Base-by-base conservation (phyloP, 2,797 vertebrate genomes). In the Bradypus variegatus region DNA sequence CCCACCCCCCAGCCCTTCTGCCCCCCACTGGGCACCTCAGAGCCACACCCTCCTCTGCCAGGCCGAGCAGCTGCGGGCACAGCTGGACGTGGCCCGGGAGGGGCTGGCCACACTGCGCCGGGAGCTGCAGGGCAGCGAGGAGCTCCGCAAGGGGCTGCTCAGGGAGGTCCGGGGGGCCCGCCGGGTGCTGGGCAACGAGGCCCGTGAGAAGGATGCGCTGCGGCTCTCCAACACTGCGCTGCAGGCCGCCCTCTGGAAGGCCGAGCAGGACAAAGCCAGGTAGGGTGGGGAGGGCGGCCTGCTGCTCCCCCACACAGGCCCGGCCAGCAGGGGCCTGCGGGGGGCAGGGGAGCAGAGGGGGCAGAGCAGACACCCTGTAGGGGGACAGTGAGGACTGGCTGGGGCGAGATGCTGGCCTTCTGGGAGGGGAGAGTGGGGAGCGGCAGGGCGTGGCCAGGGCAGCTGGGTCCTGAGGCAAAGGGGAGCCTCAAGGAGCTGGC, bases 251-350 rank as follows among this genome's bases (percentile, higher is more conserved):
- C 55, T 98, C 86, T 97, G 97, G 96, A 97, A 91, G 95, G 96
- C 96, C 0, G 97, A 98, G 95, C 97, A 97, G 58, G 98, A 98
- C 93, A 98, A 97, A 94, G 98, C 96, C 97, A 98, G 98, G 98
- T 98, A 67, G 29, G 4, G 7, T 13, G 6, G 5, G 21, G n/a
- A n/a, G 58, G 21, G 16, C 12, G 4, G 62, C 62, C 62, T 29
- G 62, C 12, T 29, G 62, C 27, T 10, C 64, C 14, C 10, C 27
- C 62, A 12, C 5, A 14, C 29, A 14, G 64, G 13, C 53, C 53
- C 64, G 27, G 29, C 62, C 16, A 2, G 12, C 3, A 2, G 6
- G 29, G 9, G 15, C 7, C 41, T 29, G 45, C 65, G 3, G 6
- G 31, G 55, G 27, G 45, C 21, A 38, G 65, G 50, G 64, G 55